Conservation (phyloP, 2,888 invertebrate species). For the Helleia helle region DNA sequence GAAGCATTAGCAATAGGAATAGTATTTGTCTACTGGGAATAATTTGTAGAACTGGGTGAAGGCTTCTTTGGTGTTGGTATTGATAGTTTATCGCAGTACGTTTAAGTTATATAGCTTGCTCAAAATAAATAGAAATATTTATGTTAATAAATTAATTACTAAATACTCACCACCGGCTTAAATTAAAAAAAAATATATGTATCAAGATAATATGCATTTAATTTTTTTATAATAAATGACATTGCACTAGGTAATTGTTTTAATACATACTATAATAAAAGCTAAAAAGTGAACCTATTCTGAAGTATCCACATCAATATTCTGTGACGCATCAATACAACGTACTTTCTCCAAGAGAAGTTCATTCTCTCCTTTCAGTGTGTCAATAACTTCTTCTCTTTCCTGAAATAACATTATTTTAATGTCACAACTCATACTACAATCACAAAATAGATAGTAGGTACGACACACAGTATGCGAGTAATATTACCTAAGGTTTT, state of each 20-base stretch:
- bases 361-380: slow-evolving; percentile 64
- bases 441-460: too few relatives aligned
- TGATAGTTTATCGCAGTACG: background rate
- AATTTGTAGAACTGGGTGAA: background rate
- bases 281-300: too few relatives aligned
- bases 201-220: background rate
- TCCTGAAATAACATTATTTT: slow-evolving; percentile 46
- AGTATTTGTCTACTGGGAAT: background rate
- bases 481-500: too few relatives aligned
- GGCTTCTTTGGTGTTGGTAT: background rate
- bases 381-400: slow-evolving; percentile 59
- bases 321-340: slow-evolving; percentile 31
- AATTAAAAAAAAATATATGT: background rate
- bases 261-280: background rate
- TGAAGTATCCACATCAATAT: background rate
- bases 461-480: too few relatives aligned
- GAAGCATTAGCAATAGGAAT: background rate
- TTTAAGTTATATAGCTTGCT: background rate
- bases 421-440: too few relatives aligned
- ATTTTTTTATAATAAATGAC: slow-evolving; percentile 1
- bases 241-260: background rate
- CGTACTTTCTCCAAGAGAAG: slow-evolving; percentile 50
- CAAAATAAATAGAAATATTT: background rate
- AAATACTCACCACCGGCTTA: background rate
- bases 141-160: background rate